Percentiles rank a stretch among this genome's conserved stretches.
phyloP scores from a whole-genome alignment of 92 coral and sea anemone species.

The Parazoanthus atlanticus region DNA sequence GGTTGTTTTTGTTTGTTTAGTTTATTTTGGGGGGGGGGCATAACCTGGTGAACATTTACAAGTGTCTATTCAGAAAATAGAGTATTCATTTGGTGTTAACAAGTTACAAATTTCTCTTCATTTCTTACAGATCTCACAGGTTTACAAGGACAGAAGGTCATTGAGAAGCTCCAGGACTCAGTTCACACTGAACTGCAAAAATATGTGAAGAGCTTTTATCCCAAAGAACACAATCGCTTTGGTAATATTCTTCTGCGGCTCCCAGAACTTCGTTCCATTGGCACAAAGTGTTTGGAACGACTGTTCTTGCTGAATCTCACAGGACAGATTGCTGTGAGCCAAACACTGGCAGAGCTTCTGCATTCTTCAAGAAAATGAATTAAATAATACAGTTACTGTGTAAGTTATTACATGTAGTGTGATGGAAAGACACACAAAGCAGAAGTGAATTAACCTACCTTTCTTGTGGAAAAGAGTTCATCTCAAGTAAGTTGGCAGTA shows the following conservation, averaged over 20 bases:
- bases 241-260: constrained; percentile 91
- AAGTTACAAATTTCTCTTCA: neutral
- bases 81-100: neutral
- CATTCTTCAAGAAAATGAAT: constrained; percentile 74
- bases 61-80: too few relatives aligned
- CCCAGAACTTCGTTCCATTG: constrained; percentile 95
- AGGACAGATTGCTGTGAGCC: constrained; percentile 75
- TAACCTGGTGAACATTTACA: too few relatives aligned
- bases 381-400: neutral
- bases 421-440: neutral
- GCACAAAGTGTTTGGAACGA: constrained; percentile 93
- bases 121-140: constrained; percentile 79
- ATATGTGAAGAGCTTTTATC: constrained; percentile 73
- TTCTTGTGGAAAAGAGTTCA: neutral
- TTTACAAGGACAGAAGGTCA: constrained; percentile 63
- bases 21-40: too few relatives aligned
- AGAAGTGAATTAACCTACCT: neutral
- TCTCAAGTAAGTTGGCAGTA: neutral
- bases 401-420: neutral
- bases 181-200: constrained; percentile 89
- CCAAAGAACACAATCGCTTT: constrained; percentile 85
- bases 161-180: constrained; percentile 88
- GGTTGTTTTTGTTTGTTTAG: too few relatives aligned
- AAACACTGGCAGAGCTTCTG: constrained; percentile 67
- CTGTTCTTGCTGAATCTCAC: constrained; percentile 87